phyloP scores from a whole-genome alignment of 2,113 vertebrate genomes.

The Myiopsitta monachus region DNA sequence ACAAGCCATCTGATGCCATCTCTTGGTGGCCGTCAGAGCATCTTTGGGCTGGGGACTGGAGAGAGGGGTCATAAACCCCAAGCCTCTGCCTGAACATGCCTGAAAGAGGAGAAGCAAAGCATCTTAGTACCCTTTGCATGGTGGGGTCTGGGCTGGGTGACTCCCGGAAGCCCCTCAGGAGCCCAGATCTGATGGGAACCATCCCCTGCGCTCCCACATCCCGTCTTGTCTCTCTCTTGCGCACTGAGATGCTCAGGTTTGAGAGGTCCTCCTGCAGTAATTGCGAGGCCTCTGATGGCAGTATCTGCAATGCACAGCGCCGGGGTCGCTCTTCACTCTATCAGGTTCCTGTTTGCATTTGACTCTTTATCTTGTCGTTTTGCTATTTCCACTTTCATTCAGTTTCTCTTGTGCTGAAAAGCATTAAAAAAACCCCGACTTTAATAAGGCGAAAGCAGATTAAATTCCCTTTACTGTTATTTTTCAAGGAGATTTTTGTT shows the following conservation, averaged over 20 bases:
- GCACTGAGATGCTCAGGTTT: accelerated
- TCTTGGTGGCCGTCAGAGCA: not conserved
- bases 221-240: accelerated
- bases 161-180: accelerated
- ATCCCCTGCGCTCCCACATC: accelerated
- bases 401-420: not conserved
- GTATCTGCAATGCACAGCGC: accelerated
- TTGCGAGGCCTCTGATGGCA: not conserved
- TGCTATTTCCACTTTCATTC: not conserved
- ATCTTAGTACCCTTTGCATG: accelerated
- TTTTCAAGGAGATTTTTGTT: constrained; percentile 47
- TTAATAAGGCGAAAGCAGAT: constrained; percentile 2
- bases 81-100: not conserved
- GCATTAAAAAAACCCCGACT: not conserved
- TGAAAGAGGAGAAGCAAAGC: not conserved
- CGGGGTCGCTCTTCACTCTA: not conserved
- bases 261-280: not conserved
- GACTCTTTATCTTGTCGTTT: not conserved
- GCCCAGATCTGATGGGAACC: accelerated
- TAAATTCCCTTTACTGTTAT: not conserved
- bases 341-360: not conserved
- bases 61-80: not conserved
- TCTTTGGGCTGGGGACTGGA: not conserved
- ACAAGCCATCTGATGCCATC: not conserved
- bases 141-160: not conserved